phyloP scores from a whole-genome alignment of 2,797 vertebrate species.

The Saxicola maurus region DNA sequence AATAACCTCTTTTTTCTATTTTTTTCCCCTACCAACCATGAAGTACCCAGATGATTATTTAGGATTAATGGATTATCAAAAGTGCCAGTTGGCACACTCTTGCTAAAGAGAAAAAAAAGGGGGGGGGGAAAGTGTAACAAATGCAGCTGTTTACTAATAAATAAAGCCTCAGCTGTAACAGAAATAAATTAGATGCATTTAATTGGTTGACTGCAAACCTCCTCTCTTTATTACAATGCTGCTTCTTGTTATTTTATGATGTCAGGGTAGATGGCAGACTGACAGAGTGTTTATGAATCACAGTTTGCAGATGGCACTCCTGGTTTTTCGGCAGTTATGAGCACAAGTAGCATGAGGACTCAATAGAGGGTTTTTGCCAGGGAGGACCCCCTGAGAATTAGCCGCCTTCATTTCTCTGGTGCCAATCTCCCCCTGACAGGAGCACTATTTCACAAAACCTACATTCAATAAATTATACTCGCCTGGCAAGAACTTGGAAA shows the following conservation, averaged over 20 bases:
- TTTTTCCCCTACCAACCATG: slow-evolving; percentile 7
- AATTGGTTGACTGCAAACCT: slow-evolving; percentile 80
- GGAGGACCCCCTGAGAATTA: slow-evolving; percentile 79
- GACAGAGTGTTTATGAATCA: slow-evolving; percentile 85
- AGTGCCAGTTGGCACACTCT: slow-evolving; percentile 75
- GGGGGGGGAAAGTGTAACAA: slow-evolving; percentile 62
- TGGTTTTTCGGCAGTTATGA: slow-evolving; percentile 77
- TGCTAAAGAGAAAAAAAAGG: slow-evolving; percentile 45
- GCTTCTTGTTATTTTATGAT: slow-evolving; percentile 82
- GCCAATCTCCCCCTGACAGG: slow-evolving; percentile 76
- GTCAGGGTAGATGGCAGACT: slow-evolving; percentile 81
- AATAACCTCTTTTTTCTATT: slow-evolving; percentile 33
- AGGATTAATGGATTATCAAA: slow-evolving; percentile 80
- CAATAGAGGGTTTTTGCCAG: slow-evolving; percentile 76
- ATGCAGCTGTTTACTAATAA: slow-evolving; percentile 86
- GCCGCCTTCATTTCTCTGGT: slow-evolving; percentile 74
- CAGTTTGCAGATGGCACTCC: slow-evolving; percentile 85
- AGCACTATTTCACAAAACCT: slow-evolving; percentile 69
- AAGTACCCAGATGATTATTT: slow-evolving; percentile 75
- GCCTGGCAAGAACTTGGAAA: slow-evolving; percentile 68
- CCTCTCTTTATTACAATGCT: slow-evolving; percentile 80
- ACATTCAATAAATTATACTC: slow-evolving; percentile 71
- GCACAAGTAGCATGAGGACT: slow-evolving; percentile 76
- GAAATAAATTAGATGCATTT: slow-evolving; percentile 83
- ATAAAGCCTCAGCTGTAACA: slow-evolving; percentile 85